Conservation (phyloP, 2,797 vertebrate genomes). For the Rhinella marina region DNA sequence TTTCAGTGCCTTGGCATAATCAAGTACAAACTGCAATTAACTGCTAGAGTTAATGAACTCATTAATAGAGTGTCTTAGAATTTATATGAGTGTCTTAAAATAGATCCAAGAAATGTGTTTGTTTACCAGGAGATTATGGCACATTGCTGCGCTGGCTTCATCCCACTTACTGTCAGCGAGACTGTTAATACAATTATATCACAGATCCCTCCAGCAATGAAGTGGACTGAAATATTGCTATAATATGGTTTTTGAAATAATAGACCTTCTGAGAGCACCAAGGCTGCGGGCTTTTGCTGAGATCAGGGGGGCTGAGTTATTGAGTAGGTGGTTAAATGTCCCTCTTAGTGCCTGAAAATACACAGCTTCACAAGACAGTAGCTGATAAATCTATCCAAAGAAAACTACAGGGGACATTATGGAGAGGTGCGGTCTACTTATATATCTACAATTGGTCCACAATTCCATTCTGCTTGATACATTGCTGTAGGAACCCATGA, state of each 20-base stretch:
- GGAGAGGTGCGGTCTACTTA: not conserved
- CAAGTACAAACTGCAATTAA: constrained; percentile 55
- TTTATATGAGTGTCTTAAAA: constrained; percentile 40
- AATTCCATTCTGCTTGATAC: not conserved
- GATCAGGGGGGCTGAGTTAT: constrained; percentile 34
- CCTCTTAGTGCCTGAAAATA: constrained; percentile 17
- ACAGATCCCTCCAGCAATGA: constrained; percentile 50
- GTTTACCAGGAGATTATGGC: constrained; percentile 30
- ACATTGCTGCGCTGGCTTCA: constrained; percentile 2
- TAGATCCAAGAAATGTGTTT: constrained; percentile 48
- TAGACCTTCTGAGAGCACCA: constrained; percentile 26
- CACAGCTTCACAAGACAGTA: not conserved
- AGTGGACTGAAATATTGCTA: constrained; percentile 47
- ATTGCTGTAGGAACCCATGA: not conserved
- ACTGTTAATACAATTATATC: constrained; percentile 43
- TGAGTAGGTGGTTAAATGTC: constrained; percentile 33
- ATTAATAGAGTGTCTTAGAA: constrained; percentile 52
- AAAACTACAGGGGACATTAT: not conserved
- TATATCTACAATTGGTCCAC: not conserved
- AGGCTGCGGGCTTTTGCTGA: constrained; percentile 44
- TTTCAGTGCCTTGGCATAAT: constrained; percentile 38
- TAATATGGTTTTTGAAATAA: constrained; percentile 50
- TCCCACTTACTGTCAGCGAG: constrained; percentile 41
- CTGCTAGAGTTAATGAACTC: constrained; percentile 55
- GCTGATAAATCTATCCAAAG: not conserved